These are phyloP conservation scores for Synchiropus splendidus DNA, from an alignment of 2,113 vertebrate species.

Conservation along the genomic window DNA sequence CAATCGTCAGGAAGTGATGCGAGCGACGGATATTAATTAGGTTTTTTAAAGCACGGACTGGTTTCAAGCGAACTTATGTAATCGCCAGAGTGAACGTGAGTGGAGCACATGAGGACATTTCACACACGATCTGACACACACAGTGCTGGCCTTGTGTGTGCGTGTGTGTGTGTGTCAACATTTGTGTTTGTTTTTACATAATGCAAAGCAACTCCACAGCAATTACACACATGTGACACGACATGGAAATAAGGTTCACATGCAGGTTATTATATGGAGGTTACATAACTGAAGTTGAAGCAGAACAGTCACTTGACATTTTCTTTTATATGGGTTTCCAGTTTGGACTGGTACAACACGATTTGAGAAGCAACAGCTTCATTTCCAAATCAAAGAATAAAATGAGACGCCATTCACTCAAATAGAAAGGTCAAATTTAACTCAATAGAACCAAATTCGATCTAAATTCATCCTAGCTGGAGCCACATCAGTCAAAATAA, in stretches of 20 bases:
- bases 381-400: too few relatives aligned
- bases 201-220: too few relatives aligned
- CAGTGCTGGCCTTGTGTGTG: conserved; percentile 11
- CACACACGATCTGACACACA: conserved; percentile 10
- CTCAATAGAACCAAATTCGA: too few relatives aligned
- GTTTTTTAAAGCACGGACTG: background rate
- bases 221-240: background rate
- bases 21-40: background rate
- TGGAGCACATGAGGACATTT: conserved; percentile 14
- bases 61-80: conserved; percentile 15
- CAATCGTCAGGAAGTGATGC: background rate
- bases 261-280: background rate
- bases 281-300: conserved; percentile 20
- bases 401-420: too few relatives aligned
- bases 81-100: conserved; percentile 9
- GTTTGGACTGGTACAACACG: too few relatives aligned
- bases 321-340: too few relatives aligned
- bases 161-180: too few relatives aligned
- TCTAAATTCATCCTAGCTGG: too few relatives aligned
- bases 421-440: too few relatives aligned
- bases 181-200: conserved; percentile 7
- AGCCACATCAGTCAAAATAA: too few relatives aligned
- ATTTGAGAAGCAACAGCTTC: too few relatives aligned
- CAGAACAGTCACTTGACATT: too few relatives aligned
- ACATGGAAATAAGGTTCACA: conserved; percentile 1